Evolutionary conservation across 1,140 invertebrate genomes (phyloP).

Genomic region (Lerema accius): DNA sequence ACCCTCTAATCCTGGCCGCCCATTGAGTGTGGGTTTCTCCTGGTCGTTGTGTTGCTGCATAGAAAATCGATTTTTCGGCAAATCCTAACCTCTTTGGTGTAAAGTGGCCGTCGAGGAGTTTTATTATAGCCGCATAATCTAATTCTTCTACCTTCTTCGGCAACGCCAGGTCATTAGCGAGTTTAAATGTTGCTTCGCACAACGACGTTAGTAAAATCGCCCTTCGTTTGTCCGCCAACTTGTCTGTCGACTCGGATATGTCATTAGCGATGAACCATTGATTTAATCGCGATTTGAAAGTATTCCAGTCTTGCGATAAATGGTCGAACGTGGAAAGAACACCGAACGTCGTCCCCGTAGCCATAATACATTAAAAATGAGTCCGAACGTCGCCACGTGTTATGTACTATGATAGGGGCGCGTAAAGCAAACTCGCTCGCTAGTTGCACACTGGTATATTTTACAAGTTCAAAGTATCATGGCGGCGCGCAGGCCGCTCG

Average conservation of each 20-base stretch:
- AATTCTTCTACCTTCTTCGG: constrained; percentile 25
- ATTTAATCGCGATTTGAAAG: constrained; percentile 23
- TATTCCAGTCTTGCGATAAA: constrained; percentile 29
- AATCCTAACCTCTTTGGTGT: constrained; percentile 42
- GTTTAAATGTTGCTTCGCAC: constrained; percentile 35
- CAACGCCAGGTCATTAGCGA: constrained; percentile 29
- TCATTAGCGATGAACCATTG: constrained; percentile 36
- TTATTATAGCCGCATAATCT: constrained; percentile 17
- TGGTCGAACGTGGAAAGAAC: constrained; percentile 33
- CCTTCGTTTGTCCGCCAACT: constrained; percentile 19
- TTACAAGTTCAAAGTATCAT: too few relatives aligned
- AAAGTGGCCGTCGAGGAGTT: constrained; percentile 29
- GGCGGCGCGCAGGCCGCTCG: too few relatives aligned
- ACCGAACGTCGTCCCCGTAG: constrained; percentile 12
- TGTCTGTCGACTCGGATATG: constrained; percentile 28
- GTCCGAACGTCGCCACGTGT: constrained; percentile 31
- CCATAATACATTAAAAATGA: constrained; percentile 11
- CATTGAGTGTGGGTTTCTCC: constrained; percentile 33
- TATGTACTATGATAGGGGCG: background rate
- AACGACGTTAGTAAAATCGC: constrained; percentile 41
- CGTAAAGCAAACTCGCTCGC: too few relatives aligned
- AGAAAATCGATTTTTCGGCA: constrained; percentile 28
- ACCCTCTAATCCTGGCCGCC: constrained; percentile 33
- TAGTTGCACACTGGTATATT: background rate
- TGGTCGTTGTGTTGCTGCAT: constrained; percentile 25